phyloP scores from a whole-genome alignment of 2,797 vertebrate species.

The Halcyon leucocephala region DNA sequence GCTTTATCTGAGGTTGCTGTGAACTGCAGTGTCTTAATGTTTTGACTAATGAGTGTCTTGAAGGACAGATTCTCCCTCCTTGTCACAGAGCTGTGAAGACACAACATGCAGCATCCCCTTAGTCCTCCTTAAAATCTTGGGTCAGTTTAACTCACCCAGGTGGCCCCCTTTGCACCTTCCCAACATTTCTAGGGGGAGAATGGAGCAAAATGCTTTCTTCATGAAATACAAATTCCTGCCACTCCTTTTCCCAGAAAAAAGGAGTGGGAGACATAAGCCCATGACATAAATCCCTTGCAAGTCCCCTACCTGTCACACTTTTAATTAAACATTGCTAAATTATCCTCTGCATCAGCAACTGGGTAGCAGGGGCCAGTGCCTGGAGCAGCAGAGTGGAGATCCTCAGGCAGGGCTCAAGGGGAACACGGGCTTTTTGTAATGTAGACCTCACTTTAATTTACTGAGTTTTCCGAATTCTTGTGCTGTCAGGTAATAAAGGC shows the following conservation, averaged over 20 bases:
- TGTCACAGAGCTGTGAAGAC: neutral
- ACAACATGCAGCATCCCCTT: neutral
- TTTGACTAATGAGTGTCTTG: conserved; percentile 35
- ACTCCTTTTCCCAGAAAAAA: neutral
- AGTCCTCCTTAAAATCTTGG: neutral
- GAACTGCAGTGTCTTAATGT: neutral
- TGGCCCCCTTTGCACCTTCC: neutral
- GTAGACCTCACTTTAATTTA: neutral
- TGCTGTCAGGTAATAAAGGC: neutral
- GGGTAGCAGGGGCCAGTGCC: neutral
- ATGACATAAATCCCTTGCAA: neutral
- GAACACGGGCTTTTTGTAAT: accelerated
- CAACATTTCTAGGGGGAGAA: neutral
- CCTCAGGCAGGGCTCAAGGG: neutral
- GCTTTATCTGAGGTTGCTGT: conserved; percentile 23
- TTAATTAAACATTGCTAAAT: conserved; percentile 12
- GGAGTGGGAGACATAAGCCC: neutral
- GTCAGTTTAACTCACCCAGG: neutral
- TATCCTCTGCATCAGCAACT: neutral
- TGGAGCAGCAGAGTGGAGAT: neutral
- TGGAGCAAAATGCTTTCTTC: neutral
- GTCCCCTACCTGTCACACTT: neutral
- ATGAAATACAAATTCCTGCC: neutral
- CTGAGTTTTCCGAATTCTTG: neutral
- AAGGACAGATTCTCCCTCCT: neutral